Conservation (phyloP, 2,797 vertebrate genomes). For the Myotis myotis region DNA sequence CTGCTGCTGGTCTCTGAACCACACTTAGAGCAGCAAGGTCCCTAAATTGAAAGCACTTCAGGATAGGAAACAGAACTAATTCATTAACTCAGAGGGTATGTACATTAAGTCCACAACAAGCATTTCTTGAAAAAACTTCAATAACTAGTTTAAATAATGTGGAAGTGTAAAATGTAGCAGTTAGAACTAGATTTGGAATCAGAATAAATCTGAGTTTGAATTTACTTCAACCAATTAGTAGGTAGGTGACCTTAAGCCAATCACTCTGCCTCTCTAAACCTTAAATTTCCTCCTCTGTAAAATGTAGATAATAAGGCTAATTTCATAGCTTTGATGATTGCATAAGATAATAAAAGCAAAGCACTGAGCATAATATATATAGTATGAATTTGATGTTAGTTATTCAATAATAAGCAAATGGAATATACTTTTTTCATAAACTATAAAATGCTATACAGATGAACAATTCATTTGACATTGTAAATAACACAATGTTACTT, state of each 20-base stretch:
- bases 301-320: neutral
- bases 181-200: neutral
- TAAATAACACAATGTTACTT: neutral
- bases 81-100: neutral
- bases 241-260: neutral
- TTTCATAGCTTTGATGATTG: neutral
- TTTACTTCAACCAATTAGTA: neutral
- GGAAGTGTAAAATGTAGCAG: neutral
- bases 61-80: neutral
- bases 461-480: neutral
- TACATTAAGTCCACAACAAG: neutral
- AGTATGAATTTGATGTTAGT: neutral
- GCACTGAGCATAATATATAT: neutral
- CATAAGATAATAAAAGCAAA: neutral
- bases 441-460: neutral
- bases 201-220: neutral
- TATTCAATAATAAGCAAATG: conserved; percentile 8
- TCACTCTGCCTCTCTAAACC: neutral
- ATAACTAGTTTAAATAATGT: neutral
- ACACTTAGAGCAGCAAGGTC: neutral
- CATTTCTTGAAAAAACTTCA: neutral
- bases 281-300: neutral
- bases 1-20: neutral
- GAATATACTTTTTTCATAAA: neutral
- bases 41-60: neutral